Evolutionary conservation across 2,797 vertebrate species (phyloP).

Genomic region (Micrastur ruficollis): DNA sequence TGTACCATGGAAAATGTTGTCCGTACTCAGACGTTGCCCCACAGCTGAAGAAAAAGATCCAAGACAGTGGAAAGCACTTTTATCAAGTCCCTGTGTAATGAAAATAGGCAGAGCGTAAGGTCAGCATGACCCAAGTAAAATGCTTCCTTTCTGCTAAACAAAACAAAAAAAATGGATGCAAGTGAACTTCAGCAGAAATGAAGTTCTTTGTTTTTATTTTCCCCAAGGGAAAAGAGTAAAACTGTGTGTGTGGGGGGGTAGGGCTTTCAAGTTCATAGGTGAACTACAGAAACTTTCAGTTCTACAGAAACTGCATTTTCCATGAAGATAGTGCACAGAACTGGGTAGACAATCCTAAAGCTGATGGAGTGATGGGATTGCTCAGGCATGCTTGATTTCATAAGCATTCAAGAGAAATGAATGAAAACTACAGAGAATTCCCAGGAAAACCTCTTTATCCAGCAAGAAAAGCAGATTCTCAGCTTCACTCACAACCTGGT

Average conservation of each 20-base stretch:
- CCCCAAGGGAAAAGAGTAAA: background rate
- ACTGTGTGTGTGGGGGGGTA: background rate
- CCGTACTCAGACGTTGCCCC: background rate
- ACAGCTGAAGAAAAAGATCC: background rate
- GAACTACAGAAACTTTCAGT: background rate
- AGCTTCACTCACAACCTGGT: background rate
- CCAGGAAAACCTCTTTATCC: background rate
- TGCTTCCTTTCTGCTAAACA: background rate
- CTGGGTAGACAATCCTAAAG: background rate
- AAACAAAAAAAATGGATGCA: background rate
- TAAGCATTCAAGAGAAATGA: background rate
- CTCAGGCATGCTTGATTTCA: background rate
- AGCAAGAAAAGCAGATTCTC: background rate
- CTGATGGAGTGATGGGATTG: background rate
- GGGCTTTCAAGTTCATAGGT: background rate
- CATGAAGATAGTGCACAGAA: background rate
- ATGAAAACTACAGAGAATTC: background rate
- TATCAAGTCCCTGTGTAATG: background rate
- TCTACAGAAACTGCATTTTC: background rate
- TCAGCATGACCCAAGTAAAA: slow-evolving; percentile 16
- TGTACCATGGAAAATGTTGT: background rate
- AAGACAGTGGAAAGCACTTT: background rate
- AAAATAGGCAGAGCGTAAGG: background rate
- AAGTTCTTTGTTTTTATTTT: background rate
- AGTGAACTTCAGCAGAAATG: background rate